Evolutionary conservation across 2,888 invertebrate species (phyloP).

Genomic region (Phaonia tiefii): DNA sequence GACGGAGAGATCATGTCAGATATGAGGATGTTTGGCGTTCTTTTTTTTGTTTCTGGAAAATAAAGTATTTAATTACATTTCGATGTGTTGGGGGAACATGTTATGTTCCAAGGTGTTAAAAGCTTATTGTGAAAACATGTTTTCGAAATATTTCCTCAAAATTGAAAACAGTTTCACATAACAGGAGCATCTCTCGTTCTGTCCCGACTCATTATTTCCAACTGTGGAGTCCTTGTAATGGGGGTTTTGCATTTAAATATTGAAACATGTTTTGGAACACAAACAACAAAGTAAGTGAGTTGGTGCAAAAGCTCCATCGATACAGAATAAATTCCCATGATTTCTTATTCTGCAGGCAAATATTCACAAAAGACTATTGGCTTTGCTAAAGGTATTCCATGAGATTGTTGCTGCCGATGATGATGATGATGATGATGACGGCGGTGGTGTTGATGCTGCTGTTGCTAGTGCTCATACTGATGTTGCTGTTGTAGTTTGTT

Average conservation of each 20-base stretch:
- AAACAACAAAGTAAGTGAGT: neutral
- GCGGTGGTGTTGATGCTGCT: slow-evolving; percentile 9
- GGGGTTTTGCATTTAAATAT: slow-evolving; percentile 11
- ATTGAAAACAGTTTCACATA: neutral
- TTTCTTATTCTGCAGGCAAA: slow-evolving; percentile 7
- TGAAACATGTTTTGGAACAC: slow-evolving; percentile 22
- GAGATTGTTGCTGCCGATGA: slow-evolving; percentile 4
- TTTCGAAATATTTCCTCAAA: slow-evolving; percentile 57
- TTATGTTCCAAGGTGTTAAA: slow-evolving; percentile 63
- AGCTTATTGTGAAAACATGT: slow-evolving; percentile 64
- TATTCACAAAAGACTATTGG: slow-evolving; percentile 9
- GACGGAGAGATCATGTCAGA: neutral
- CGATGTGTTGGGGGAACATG: slow-evolving; percentile 17
- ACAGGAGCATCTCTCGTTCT: neutral
- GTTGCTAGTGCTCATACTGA: slow-evolving; percentile 1
- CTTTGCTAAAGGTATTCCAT: slow-evolving; percentile 4
- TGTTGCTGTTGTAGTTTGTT: slow-evolving; percentile 27
- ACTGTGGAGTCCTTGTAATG: slow-evolving; percentile 37
- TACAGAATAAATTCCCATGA: slow-evolving; percentile 18
- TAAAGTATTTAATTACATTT: slow-evolving; percentile 33
- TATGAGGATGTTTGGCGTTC: neutral
- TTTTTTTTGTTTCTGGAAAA: neutral
- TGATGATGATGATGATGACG: slow-evolving; percentile 13
- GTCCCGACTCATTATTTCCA: slow-evolving; percentile 2
- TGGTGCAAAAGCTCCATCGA: neutral